phyloP scores from a whole-genome alignment of 2,113 vertebrate species.

The Nothobranchius furzeri region DNA sequence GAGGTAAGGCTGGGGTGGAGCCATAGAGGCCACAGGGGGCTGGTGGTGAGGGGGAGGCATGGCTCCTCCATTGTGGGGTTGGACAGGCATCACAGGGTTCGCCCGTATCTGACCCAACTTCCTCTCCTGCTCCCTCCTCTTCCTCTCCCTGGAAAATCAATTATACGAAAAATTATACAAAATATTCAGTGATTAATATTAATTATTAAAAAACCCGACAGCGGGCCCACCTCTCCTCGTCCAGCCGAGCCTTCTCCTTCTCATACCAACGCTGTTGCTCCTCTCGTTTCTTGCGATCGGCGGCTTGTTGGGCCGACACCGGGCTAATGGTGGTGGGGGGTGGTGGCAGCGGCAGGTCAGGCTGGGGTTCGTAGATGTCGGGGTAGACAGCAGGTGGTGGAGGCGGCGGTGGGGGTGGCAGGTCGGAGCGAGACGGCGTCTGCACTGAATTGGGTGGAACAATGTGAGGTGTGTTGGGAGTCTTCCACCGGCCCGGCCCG shows the following conservation, averaged over 20 bases:
- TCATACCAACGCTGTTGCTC: slow-evolving; percentile 99
- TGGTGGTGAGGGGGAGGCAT: slow-evolving; percentile 73
- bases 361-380: slow-evolving; percentile 81
- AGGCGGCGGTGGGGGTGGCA: slow-evolving; percentile 88
- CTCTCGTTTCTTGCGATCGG: slow-evolving; percentile 92
- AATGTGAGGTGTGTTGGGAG: slow-evolving; percentile 81
- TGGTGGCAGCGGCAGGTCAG: slow-evolving; percentile 82
- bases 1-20: slow-evolving; percentile 77
- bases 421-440: slow-evolving; percentile 87
- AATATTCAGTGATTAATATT: background rate
- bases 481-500: slow-evolving; percentile 96
- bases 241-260: slow-evolving; percentile 96
- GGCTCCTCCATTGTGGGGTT: slow-evolving; percentile 67
- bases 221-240: slow-evolving; percentile 83
- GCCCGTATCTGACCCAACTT: slow-evolving; percentile 92
- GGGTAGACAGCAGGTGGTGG: slow-evolving; percentile 80
- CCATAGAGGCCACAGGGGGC: slow-evolving; percentile 58
- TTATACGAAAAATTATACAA: background rate
- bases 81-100: slow-evolving; percentile 74
- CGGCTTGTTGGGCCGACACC: slow-evolving; percentile 69
- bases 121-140: slow-evolving; percentile 92
- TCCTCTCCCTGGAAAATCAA: slow-evolving; percentile 82
- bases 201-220: no score
- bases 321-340: slow-evolving; percentile 71
- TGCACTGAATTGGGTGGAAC: slow-evolving; percentile 76